Conservation (phyloP, 1,140 invertebrate species). For the Cotesia chilonis region DNA sequence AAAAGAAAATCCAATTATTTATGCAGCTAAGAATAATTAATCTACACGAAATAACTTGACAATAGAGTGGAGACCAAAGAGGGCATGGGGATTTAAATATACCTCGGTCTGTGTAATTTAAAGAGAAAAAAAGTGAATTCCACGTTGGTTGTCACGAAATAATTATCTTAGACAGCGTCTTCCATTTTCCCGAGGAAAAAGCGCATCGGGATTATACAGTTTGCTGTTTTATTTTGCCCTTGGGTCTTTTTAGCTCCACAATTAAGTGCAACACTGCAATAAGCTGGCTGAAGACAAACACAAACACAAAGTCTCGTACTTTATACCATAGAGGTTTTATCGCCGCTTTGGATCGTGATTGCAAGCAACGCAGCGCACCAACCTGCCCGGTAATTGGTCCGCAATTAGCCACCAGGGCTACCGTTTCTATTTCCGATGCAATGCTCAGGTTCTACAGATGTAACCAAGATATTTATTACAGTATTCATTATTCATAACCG, state of each 20-base stretch:
- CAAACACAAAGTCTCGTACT: no score
- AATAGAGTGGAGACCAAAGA: not conserved
- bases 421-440: constrained; percentile 34
- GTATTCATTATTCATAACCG: not conserved
- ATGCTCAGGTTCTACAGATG: not conserved
- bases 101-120: constrained; percentile 1
- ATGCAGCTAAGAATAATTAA: not conserved
- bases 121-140: not conserved
- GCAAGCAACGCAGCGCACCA: constrained; percentile 32
- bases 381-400: constrained; percentile 36
- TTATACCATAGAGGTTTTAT: constrained; percentile 8
- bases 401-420: constrained; percentile 35
- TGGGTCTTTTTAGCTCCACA: constrained; percentile 9
- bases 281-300: no score
- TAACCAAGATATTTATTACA: not conserved
- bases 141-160: constrained; percentile 17
- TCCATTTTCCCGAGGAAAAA: constrained; percentile 16
- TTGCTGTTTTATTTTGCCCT: constrained; percentile 26
- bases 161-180: constrained; percentile 22
- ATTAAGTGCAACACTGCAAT: no score
- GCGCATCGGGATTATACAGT: constrained; percentile 3
- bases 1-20: not conserved
- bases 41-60: constrained; percentile 4
- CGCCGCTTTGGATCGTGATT: constrained; percentile 31
- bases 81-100: not conserved